Conservation (phyloP, 2,797 vertebrate genomes). For the Phoeniculus purpureus region DNA sequence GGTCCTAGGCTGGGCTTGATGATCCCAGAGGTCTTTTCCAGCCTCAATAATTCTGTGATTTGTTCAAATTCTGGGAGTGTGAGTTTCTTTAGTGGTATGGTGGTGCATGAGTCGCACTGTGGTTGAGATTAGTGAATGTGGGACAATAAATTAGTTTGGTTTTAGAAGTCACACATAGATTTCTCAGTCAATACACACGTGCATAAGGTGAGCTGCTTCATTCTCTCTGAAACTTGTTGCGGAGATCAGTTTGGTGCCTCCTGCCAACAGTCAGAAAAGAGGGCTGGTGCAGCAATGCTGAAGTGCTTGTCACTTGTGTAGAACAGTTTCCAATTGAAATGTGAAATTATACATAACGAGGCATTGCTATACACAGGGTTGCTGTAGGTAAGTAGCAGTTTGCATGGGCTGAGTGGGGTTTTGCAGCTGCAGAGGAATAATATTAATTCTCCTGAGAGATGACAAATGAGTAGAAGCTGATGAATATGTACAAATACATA, state of each 20-base stretch:
- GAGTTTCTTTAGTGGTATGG: not conserved
- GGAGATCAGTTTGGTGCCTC: not conserved
- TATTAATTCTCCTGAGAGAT: slow-evolving; percentile 51
- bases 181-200: not conserved
- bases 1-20: no score
- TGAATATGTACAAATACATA: not conserved
- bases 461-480: slow-evolving; percentile 35
- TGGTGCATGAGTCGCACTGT: not conserved
- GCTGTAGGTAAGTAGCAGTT: slow-evolving; percentile 13
- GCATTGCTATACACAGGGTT: not conserved
- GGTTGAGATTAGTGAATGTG: not conserved
- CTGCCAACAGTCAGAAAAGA: not conserved
- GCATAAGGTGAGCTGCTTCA: not conserved
- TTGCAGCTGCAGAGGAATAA: not conserved
- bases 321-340: slow-evolving; percentile 37
- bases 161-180: not conserved
- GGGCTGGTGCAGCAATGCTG: not conserved
- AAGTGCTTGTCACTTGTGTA: slow-evolving; percentile 39
- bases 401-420: slow-evolving; percentile 40
- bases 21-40: no score
- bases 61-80: not conserved
- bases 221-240: not conserved
- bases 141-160: slow-evolving; percentile 40
- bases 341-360: slow-evolving; percentile 51
- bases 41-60: not conserved